Percentiles rank a stretch among this genome's conserved stretches.
phyloP scores from a whole-genome alignment of 2,888 invertebrate species.

The Megalurothrips usitatus region DNA sequence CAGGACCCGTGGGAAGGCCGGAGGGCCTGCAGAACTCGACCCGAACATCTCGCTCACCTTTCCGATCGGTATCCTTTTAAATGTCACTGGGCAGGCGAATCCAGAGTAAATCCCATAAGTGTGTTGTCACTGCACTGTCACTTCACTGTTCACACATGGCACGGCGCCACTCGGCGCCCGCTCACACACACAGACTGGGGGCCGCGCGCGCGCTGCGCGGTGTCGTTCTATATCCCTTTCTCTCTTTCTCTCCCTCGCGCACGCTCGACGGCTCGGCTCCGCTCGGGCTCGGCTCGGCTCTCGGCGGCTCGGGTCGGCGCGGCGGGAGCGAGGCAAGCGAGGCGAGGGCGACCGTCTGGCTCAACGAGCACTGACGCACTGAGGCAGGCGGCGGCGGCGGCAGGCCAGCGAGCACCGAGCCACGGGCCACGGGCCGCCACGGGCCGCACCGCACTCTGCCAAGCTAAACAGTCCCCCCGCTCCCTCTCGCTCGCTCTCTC shows the following conservation, averaged over 20 bases:
- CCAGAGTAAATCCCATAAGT: constrained; percentile 14
- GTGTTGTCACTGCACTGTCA: constrained; percentile 24
- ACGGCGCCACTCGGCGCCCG: background rate
- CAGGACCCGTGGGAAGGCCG: background rate
- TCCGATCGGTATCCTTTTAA: background rate
- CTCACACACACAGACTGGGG: too few relatives aligned
- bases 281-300: constrained; percentile 1
- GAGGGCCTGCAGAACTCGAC: background rate
- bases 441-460: constrained; percentile 11
- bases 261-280: background rate
- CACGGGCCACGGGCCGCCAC: background rate
- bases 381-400: constrained; percentile 1
- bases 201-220: background rate
- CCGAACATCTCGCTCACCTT: background rate
- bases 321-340: background rate
- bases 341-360: constrained; percentile 19
- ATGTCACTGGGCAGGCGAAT: background rate
- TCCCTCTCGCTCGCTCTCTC: constrained; percentile 5
- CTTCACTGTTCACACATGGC: constrained; percentile 11
- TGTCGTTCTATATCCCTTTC: background rate
- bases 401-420: constrained; percentile 15
- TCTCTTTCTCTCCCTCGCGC: background rate
- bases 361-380: constrained; percentile 24
- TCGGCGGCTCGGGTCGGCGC: background rate
- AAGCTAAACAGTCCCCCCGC: constrained; percentile 16